Conservation (phyloP, 2,888 invertebrate genomes). For the Conops quadrifasciatus region DNA sequence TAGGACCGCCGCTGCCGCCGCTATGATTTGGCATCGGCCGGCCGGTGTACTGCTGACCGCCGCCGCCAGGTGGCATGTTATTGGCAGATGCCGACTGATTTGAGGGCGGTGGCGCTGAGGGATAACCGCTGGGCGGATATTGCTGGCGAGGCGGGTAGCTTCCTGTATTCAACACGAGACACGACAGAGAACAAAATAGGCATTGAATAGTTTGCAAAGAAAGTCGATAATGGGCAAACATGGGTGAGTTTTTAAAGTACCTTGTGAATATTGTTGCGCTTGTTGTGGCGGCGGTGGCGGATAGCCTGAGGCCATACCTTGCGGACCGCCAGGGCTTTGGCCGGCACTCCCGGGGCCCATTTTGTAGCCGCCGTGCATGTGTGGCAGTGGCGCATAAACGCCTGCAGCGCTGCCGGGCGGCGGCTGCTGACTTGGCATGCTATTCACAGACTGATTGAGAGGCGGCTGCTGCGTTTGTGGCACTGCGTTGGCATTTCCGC, state of each 20-base stretch:
- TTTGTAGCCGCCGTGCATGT: slow-evolving; percentile 71
- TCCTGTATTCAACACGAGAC: slow-evolving; percentile 53
- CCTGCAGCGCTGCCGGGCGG: slow-evolving; percentile 52
- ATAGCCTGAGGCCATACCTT: slow-evolving; percentile 68
- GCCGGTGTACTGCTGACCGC: slow-evolving; percentile 67
- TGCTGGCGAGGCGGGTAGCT: slow-evolving; percentile 67
- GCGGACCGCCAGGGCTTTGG: slow-evolving; percentile 67
- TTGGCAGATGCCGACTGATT: slow-evolving; percentile 63
- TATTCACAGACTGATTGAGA: slow-evolving; percentile 60
- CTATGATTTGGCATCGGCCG: slow-evolving; percentile 70
- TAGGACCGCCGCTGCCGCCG: slow-evolving; percentile 57
- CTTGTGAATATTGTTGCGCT: slow-evolving; percentile 69
- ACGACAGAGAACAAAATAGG: not conserved
- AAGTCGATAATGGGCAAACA: not conserved
- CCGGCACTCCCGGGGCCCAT: slow-evolving; percentile 68
- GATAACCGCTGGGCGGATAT: slow-evolving; percentile 68
- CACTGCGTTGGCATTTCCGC: slow-evolving; percentile 60
- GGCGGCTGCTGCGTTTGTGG: slow-evolving; percentile 52
- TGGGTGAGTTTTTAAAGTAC: slow-evolving; percentile 49
- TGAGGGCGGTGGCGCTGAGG: slow-evolving; percentile 68
- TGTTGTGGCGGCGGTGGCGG: slow-evolving; percentile 69
- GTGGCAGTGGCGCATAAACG: slow-evolving; percentile 59
- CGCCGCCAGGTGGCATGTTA: slow-evolving; percentile 62
- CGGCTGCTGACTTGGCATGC: slow-evolving; percentile 60
- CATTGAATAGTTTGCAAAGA: not conserved